phyloP scores from a whole-genome alignment of 2,888 invertebrate species.

The Xylota sylvarum region DNA sequence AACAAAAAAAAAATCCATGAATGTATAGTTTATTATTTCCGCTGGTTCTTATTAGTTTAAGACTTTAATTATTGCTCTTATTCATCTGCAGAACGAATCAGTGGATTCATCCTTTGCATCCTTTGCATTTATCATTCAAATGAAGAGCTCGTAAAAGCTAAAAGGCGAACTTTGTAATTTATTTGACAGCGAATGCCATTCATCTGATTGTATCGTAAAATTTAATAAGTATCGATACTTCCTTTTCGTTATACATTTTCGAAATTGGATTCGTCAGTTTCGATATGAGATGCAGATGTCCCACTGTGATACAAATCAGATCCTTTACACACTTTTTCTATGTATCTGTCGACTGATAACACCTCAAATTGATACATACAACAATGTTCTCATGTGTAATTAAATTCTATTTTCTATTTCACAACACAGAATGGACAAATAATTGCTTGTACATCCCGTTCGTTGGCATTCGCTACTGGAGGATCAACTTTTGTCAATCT shows the following conservation, averaged over 20 bases:
- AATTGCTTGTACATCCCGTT: too few species aligned
- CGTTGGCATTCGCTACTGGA: too few species aligned
- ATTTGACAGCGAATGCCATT: background rate
- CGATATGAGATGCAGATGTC: too few species aligned
- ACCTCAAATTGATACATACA: too few species aligned
- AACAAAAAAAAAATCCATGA: background rate
- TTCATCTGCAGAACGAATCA: too few species aligned
- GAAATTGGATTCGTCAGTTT: too few species aligned
- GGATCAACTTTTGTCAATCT: background rate
- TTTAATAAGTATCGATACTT: background rate
- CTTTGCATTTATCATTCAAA: background rate
- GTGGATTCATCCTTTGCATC: background rate
- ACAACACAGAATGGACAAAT: too few species aligned
- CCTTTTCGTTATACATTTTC: background rate
- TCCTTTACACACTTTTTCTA: too few species aligned
- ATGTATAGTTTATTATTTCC: constrained; percentile 8
- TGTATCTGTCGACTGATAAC: too few species aligned
- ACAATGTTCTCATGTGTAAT: too few species aligned
- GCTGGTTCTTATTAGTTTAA: background rate
- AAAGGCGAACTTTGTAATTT: background rate
- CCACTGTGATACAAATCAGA: too few species aligned
- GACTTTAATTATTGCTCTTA: background rate
- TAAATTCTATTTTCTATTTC: too few species aligned
- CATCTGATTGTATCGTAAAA: background rate
- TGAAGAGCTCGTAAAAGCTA: constrained; percentile 11